Base-by-base conservation (phyloP, 1,140 invertebrate species). In the Drosophila pseudoananassae region DNA sequence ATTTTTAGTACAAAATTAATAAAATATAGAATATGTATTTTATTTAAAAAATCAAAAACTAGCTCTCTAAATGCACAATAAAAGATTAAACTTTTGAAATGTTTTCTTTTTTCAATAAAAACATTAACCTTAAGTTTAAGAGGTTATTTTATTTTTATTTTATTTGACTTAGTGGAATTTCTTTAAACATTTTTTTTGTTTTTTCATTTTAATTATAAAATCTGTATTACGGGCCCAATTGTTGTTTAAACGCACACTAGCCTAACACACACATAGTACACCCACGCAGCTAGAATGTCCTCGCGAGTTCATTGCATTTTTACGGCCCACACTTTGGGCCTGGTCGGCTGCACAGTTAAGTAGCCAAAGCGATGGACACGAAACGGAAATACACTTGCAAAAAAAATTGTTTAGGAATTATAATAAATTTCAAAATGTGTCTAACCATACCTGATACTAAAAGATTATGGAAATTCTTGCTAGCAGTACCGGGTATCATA, bases 151-250 rank as follows among this genome's bases (percentile, higher is more conserved):
- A 5, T 1, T n/a, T 40, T 36, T 14, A 5, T 1, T n/a, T 36
- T 4, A 43, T 36, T 77, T 6, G n/a, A 8, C 33, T 56, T 27
- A 9, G n/a, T 61, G 63, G 63, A 58, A 71, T 68, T 69, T 20
- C 3, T 20, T 20, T 20, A 1, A 20, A 64, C n/a, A n/a, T n/a
- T 53, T 76, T 82, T 82, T 73, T 71, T 68, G 87, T 61, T 64
- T 76, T 82, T 78, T 70, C 71, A 66, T 87, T 87, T 87, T 75
- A 78, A 82, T 87, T 76, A 87, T 88, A 82, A 72, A 78, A 68
- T 61, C 71, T 56, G 79, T 63, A 69, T 78, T 72, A 76, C 69
- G 58, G 64, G 47, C 55, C 46, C 63, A 70, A 78, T 83, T 76
- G 71, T 74, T 88, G 76, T 76, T 76, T 73, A 66, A 50, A 66